Conservation (phyloP, 2,113 vertebrate genomes). For the Sigmodon hispidus region DNA sequence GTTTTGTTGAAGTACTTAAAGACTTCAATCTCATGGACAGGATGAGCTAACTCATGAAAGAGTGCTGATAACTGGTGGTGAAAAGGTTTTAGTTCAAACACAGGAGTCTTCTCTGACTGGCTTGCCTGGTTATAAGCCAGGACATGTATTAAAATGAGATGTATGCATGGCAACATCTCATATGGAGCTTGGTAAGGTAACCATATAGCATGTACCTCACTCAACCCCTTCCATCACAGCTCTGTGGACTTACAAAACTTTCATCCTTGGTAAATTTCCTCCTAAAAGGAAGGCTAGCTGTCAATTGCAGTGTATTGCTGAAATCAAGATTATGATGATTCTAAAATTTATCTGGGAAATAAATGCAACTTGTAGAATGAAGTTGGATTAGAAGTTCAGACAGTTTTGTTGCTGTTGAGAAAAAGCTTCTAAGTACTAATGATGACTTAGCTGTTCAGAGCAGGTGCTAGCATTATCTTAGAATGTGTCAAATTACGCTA, state of each 20-base stretch:
- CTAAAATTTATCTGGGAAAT: slow-evolving; percentile 11
- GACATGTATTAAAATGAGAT: not conserved
- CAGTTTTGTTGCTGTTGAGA: slow-evolving; percentile 44
- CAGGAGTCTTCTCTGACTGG: not conserved
- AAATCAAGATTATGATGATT: slow-evolving; percentile 28
- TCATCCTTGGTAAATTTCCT: not conserved
- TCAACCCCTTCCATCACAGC: not conserved
- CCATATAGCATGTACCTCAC: not conserved
- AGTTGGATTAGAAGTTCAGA: not conserved
- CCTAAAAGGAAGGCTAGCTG: not conserved
- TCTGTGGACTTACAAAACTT: not conserved
- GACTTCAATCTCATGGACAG: not conserved
- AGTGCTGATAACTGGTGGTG: not conserved
- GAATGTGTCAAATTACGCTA: slow-evolving; percentile 73
- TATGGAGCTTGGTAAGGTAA: not conserved
- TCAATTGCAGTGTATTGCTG: not conserved
- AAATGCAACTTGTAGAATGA: slow-evolving; percentile 39
- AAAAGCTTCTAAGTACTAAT: slow-evolving; percentile 61
- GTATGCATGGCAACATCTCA: not conserved
- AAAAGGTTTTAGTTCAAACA: not conserved
- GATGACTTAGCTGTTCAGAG: slow-evolving; percentile 65
- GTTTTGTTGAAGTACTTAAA: not conserved
- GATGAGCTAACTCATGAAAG: slow-evolving; percentile 17
- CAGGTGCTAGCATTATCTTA: slow-evolving; percentile 67
- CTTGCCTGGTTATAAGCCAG: not conserved